Conservation (phyloP, 2,797 vertebrate species). For the Cynodonichthys magdalenae region DNA sequence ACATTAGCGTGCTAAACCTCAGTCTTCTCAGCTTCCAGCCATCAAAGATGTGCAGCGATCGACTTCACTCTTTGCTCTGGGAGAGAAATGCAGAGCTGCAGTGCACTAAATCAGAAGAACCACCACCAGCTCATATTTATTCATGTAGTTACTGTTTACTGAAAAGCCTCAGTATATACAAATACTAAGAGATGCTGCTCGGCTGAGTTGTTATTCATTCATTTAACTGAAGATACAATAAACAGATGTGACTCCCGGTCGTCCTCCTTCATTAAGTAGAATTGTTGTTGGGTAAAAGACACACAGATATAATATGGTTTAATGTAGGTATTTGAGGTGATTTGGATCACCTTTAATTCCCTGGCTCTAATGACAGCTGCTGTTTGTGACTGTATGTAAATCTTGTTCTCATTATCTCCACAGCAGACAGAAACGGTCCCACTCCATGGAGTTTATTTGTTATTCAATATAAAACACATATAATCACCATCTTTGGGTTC, state of each 20-base stretch:
- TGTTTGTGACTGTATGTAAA: no score
- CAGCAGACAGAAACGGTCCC: no score
- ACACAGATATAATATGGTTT: background rate
- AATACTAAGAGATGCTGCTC: constrained; percentile 11
- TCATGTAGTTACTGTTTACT: constrained; percentile 26
- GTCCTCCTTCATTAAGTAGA: constrained; percentile 2
- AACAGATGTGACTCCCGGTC: constrained; percentile 6
- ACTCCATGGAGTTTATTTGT: no score
- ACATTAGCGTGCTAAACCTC: constrained; percentile 19
- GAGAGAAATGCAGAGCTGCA: constrained; percentile 13
- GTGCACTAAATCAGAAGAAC: constrained; percentile 38
- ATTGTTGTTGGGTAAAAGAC: background rate
- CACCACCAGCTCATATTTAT: constrained; percentile 42
- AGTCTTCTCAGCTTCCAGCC: constrained; percentile 21
- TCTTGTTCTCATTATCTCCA: no score
- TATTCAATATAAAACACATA: no score
- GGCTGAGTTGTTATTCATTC: constrained; percentile 31
- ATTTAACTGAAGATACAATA: constrained; percentile 39
- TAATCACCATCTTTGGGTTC: no score
- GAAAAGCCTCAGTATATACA: constrained; percentile 5
- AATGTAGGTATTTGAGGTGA: background rate
- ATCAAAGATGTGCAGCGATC: constrained; percentile 11
- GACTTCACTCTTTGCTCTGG: constrained; percentile 37
- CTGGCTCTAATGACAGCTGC: no score
- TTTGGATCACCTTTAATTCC: background rate